A percentile compares a stretch with the other conserved stretches of the same genome.
Conservation (phyloP, 2,797 vertebrate genomes). For the Helarctos malayanus region DNA sequence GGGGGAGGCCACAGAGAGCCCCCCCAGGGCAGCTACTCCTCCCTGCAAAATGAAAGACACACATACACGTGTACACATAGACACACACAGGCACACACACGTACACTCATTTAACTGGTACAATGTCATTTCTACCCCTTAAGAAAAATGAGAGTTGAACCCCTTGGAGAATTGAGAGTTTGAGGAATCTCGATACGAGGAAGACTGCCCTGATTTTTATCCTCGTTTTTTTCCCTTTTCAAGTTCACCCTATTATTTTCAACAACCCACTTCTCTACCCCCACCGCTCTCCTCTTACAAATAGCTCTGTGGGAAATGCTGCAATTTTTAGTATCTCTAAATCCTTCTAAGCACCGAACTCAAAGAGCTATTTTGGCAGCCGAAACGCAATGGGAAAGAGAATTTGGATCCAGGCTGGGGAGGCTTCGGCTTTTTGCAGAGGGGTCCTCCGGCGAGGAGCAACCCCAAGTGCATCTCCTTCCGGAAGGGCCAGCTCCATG, state of each 20-base stretch:
- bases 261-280: conserved; percentile 75
- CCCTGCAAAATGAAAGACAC: neutral
- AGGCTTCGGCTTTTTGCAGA: neutral
- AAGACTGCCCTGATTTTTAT: conserved; percentile 42
- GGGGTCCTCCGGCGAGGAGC: neutral
- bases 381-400: conserved; percentile 52
- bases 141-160: neutral
- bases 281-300: conserved; percentile 72
- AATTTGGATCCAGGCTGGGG: conserved; percentile 16
- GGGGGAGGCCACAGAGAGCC: neutral
- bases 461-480: neutral
- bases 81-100: fast-evolving
- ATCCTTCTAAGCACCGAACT: conserved; percentile 77
- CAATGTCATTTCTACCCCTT: neutral
- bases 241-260: conserved; percentile 76
- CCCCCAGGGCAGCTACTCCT: too few relatives aligned
- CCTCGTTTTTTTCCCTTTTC: conserved; percentile 1
- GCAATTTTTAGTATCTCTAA: conserved; percentile 83
- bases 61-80: fast-evolving
- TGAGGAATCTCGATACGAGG: neutral
- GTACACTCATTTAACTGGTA: neutral
- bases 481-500: fast-evolving
- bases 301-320: conserved; percentile 78
- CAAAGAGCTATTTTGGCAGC: conserved; percentile 81
- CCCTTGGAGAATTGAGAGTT: neutral